phyloP scores from a whole-genome alignment of 35 echinoderm and acorn worm species.

The Anneissia japonica region DNA sequence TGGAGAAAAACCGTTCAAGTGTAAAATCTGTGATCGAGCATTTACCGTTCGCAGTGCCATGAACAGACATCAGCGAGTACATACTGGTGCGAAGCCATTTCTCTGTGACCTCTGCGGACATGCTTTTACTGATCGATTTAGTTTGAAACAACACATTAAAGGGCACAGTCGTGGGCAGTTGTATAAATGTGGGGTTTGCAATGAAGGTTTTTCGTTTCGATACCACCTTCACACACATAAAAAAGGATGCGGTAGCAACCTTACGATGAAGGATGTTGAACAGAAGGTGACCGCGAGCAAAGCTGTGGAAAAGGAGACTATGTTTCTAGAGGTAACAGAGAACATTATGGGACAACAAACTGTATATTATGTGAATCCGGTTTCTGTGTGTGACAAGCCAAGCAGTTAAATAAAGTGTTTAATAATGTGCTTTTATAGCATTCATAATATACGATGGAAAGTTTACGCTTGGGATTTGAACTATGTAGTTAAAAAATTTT shows the following conservation, averaged over 20 bases:
- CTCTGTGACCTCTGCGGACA: constrained; percentile 36
- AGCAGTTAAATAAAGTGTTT: too few relatives aligned
- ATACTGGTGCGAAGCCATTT: constrained; percentile 37
- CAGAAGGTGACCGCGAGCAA: background rate
- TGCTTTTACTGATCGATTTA: background rate
- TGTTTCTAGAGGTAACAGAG: background rate
- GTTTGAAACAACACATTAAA: background rate
- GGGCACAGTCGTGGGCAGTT: background rate
- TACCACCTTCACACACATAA: background rate
- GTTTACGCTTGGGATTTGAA: too few relatives aligned
- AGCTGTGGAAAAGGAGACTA: background rate
- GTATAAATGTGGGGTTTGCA: background rate
- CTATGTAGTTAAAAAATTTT: too few relatives aligned
- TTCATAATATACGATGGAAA: too few relatives aligned
- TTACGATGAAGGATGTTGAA: background rate
- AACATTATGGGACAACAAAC: background rate
- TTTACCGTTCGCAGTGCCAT: background rate
- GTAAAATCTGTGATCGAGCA: constrained; percentile 18
- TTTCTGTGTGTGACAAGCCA: background rate
- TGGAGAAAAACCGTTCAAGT: constrained; percentile 26
- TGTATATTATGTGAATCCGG: background rate
- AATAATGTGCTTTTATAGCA: too few relatives aligned
- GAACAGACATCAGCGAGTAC: constrained; percentile 19
- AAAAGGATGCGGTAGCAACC: background rate
- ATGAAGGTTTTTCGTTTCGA: background rate